Evolutionary conservation across 2,797 vertebrate genomes (phyloP).

Genomic region (Podargus strigoides): DNA sequence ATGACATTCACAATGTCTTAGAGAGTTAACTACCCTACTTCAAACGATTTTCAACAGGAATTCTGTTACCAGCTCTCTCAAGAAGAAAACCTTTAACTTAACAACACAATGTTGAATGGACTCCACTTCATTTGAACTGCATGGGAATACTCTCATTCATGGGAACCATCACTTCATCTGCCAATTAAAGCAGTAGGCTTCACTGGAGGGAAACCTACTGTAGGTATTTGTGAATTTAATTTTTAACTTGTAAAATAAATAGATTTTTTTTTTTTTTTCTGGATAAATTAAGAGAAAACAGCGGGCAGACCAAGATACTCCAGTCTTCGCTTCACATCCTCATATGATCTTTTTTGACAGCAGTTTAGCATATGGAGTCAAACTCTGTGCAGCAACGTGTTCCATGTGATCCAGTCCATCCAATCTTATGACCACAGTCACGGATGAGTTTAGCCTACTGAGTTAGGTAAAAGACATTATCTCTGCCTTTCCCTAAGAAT

Average conservation of each 20-base stretch:
- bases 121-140: neutral
- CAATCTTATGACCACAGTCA: neutral
- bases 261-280: neutral
- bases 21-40: neutral
- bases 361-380: neutral
- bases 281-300: neutral
- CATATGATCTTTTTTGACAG: neutral
- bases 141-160: neutral
- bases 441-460: neutral
- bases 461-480: neutral
- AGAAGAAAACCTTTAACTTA: conserved; percentile 6
- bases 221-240: neutral
- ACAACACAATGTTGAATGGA: neutral
- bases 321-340: neutral
- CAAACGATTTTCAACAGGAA: neutral
- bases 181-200: neutral
- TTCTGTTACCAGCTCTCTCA: neutral
- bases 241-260: neutral
- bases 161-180: neutral
- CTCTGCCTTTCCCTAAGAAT: neutral
- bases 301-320: neutral
- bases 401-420: neutral
- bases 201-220: neutral
- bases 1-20: neutral
- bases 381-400: neutral